phyloP scores from a whole-genome alignment of 1,140 invertebrate genomes.

The Drosophila elegans region DNA sequence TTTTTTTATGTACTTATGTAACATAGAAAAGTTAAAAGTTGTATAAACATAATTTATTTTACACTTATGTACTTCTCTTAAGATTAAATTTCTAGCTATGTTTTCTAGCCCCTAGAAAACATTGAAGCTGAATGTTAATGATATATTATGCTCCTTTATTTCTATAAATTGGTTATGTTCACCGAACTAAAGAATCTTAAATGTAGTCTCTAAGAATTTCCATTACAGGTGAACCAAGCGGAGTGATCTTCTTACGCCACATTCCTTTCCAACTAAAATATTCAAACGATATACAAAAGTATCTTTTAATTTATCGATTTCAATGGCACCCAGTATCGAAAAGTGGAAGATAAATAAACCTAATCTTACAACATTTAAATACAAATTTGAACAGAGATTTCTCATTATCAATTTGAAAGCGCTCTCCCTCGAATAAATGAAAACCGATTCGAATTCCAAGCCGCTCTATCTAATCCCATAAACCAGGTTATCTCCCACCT shows the following conservation, averaged over 20 bases:
- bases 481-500: conserved; percentile 40
- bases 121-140: too few relatives aligned
- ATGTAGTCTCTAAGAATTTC: too few relatives aligned
- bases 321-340: conserved; percentile 9
- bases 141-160: too few relatives aligned
- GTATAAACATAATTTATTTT: too few relatives aligned
- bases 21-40: too few relatives aligned
- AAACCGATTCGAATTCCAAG: conserved; percentile 12
- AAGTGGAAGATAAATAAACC: conserved; percentile 16
- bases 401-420: conserved; percentile 31
- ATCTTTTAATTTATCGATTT: conserved; percentile 29
- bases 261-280: not conserved
- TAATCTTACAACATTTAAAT: conserved; percentile 34
- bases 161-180: too few relatives aligned
- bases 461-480: conserved; percentile 15
- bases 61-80: too few relatives aligned
- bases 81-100: too few relatives aligned
- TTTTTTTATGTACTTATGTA: too few relatives aligned
- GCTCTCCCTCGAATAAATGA: not conserved
- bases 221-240: not conserved
- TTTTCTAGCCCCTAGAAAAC: too few relatives aligned
- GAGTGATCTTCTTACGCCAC: not conserved
- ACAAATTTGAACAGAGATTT: conserved; percentile 48
- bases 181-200: too few relatives aligned
- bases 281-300: conserved; percentile 3